Evolutionary conservation across 2,797 vertebrate species (phyloP), one percentile per base, ranked within the genome.

Genomic region (Sebastes cheni): DNA sequence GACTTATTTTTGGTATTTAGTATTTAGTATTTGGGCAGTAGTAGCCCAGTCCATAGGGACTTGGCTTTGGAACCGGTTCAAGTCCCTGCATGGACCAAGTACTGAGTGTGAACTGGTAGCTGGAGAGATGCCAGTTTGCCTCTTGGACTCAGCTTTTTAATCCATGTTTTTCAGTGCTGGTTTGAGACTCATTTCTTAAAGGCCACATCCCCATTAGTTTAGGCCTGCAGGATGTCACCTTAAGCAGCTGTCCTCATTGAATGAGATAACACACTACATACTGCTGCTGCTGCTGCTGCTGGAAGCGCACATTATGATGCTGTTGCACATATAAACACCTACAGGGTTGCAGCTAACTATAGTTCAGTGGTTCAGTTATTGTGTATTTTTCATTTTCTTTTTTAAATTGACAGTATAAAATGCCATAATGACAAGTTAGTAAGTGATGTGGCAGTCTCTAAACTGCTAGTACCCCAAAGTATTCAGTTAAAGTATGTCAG

Each of bases 211-310:
- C 42, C 71, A 14, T 39, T 54, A 54, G 62, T 72, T 36, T 42
- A 87, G 89, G 91, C 87, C 90, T 73, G 58, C 81, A 58, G 75
- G 72, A 87, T 82, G 75, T 54, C 87, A 80, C 81, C 58, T 75
- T 30, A 50, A 83, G 82, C 84, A 84, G 86, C 78, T 89, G 90
- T 78, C 79, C 82, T 62, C 42, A 72, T 81, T 80, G 65, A 50
- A 80, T 62, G 36, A 68, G 80, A 84, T 83, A 59, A 60, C 36
- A 14, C 64, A 18, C 59, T 16, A 46, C 42, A 46, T 1, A 62
- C 75, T 59, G 65, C 76, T 69, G 66, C 8, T 80, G 36, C 54
- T 86, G 86, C 23, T 23, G 66, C 8, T 80, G 36, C 54, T 86
- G 86, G 82, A 83, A 64, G 85, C 46, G 29, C 65, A 75, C 86